Conservation (phyloP, 2,113 vertebrate species). For the Alexandromys fortis region DNA sequence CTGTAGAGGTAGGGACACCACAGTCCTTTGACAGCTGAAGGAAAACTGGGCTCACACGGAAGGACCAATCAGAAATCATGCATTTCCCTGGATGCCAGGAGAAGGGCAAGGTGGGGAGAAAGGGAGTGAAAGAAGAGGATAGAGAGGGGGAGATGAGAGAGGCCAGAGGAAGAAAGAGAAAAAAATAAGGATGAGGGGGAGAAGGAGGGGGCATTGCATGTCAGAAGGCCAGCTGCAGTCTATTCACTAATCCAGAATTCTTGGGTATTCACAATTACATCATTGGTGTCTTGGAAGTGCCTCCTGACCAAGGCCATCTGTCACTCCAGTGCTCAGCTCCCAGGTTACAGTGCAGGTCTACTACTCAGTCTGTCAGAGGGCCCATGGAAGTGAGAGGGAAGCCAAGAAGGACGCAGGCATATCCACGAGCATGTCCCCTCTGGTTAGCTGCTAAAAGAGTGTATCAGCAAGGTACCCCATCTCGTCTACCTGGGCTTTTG, state of each 20-base stretch:
- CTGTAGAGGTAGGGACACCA: neutral
- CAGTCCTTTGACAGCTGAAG: slow-evolving; percentile 30
- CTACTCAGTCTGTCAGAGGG: neutral
- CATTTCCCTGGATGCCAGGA: neutral
- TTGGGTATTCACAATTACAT: neutral
- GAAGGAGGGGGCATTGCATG: neutral
- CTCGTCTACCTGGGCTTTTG: neutral
- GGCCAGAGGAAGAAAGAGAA: neutral
- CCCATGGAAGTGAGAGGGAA: neutral
- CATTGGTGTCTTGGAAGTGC: neutral
- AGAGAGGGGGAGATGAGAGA: too few relatives aligned
- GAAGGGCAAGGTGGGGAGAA: neutral
- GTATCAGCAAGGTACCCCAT: neutral
- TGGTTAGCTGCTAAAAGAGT: neutral
- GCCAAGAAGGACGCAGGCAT: neutral
- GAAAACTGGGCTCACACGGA: slow-evolving; percentile 8
- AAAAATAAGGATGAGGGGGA: neutral
- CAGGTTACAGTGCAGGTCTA: neutral
- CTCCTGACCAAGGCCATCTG: neutral
- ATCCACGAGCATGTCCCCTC: neutral
- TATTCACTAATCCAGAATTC: neutral
- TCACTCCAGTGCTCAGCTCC: neutral
- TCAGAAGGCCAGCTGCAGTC: neutral
- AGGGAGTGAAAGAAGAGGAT: neutral
- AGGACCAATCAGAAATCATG: neutral